These are phyloP conservation scores for Sogatella furcifera DNA, from an alignment of 1,140 invertebrate species.

Conservation along the genomic window DNA sequence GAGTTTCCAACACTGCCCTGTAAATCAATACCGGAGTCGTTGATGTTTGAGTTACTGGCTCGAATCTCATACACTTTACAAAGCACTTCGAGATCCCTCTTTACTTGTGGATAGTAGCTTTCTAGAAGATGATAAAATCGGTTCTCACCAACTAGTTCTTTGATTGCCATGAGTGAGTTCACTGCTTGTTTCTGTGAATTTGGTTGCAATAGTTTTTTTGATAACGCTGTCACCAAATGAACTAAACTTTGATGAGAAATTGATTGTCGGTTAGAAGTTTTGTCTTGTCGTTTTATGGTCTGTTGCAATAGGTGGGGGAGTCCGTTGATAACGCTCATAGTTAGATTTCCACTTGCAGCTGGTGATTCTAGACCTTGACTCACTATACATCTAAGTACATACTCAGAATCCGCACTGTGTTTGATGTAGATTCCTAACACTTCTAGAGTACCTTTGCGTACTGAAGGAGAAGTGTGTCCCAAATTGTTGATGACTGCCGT, in stretches of 20 bases:
- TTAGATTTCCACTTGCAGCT: slow-evolving; percentile 17
- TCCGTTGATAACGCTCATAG: slow-evolving; percentile 27
- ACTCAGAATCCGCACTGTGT: slow-evolving; percentile 42
- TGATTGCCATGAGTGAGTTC: slow-evolving; percentile 51
- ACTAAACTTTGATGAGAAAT: slow-evolving; percentile 23
- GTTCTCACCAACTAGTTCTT: slow-evolving; percentile 46
- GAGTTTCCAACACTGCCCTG: slow-evolving; percentile 13
- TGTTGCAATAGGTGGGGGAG: slow-evolving; percentile 31
- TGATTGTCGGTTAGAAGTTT: neutral
- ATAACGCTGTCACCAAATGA: slow-evolving; percentile 41
- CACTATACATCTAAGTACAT: slow-evolving; percentile 46
- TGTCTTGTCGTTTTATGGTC: slow-evolving; percentile 22
- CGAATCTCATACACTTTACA: slow-evolving; percentile 50
- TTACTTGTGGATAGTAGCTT: slow-evolving; percentile 39
- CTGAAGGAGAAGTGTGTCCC: slow-evolving; percentile 60
- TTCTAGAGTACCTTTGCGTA: slow-evolving; percentile 60
- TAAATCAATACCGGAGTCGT: slow-evolving; percentile 24
- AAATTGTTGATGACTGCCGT: slow-evolving; percentile 58
- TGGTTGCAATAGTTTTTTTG: slow-evolving; percentile 51
- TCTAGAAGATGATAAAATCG: slow-evolving; percentile 44
- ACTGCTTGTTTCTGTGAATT: slow-evolving; percentile 55
- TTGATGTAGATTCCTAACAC: slow-evolving; percentile 52
- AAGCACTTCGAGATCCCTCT: slow-evolving; percentile 51
- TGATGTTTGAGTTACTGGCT: slow-evolving; percentile 10
- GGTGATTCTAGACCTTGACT: slow-evolving; percentile 45